Percentiles rank a stretch among this genome's conserved stretches.
Conservation (phyloP, 30 jellyfish, hydroid and myxozoan species). For the Pseudorhiza aurosa region DNA sequence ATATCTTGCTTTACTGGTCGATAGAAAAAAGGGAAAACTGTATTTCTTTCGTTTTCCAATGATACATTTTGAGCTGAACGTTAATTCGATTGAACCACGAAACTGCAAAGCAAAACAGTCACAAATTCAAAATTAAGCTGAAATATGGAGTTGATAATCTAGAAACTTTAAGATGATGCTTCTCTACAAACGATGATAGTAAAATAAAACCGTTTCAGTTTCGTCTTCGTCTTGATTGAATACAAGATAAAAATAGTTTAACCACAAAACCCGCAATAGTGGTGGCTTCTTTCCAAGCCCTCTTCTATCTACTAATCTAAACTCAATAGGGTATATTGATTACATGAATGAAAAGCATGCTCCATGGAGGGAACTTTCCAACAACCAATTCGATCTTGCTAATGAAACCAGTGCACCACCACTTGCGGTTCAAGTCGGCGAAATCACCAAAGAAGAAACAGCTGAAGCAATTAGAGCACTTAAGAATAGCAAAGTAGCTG, state of each 20-base stretch:
- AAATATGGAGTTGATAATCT: background rate
- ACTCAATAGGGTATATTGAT: too few species aligned
- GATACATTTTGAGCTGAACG: slow-evolving; percentile 66
- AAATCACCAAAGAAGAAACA: slow-evolving; percentile 4
- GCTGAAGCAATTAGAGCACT: slow-evolving; percentile 9
- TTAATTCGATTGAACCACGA: slow-evolving; percentile 72
- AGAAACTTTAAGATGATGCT: too few species aligned
- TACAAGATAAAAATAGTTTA: too few species aligned
- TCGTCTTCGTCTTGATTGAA: too few species aligned
- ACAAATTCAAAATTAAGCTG: background rate
- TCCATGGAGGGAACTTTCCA: too few species aligned
- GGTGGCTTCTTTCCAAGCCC: too few species aligned
- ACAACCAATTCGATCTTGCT: background rate
- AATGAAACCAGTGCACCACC: background rate
- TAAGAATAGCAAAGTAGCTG: slow-evolving; percentile 1
- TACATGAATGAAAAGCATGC: too few species aligned
- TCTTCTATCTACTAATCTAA: too few species aligned
- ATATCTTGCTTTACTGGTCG: slow-evolving; percentile 68
- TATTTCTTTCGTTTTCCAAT: slow-evolving; percentile 74
- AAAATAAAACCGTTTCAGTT: too few species aligned
- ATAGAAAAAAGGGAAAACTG: slow-evolving; percentile 70
- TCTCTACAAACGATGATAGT: too few species aligned
- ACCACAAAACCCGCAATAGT: too few species aligned
- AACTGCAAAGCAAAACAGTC: slow-evolving; percentile 28
- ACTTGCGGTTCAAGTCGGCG: background rate